These are phyloP conservation scores for Drosophila ambigua DNA, from an alignment of 1,140 invertebrate genomes.

Conservation along the genomic window DNA sequence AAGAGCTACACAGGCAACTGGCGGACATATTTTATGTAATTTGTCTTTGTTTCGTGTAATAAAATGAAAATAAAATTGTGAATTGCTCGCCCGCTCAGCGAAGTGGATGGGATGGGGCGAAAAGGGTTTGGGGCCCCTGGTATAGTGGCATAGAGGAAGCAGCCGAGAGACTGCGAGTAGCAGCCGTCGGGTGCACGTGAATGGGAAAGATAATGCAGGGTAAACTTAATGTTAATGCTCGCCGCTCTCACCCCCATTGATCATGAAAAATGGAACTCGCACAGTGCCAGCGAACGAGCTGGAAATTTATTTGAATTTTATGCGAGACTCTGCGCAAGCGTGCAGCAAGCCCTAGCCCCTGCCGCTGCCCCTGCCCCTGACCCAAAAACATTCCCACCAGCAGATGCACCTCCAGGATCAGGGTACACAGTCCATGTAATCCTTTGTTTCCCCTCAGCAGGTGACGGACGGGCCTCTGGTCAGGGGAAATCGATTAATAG, in stretches of 20 bases:
- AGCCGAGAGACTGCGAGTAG: too few species aligned
- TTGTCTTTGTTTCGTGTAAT: slow-evolving; percentile 83
- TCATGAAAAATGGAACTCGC: slow-evolving; percentile 75
- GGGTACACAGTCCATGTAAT: slow-evolving; percentile 27
- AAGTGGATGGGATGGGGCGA: slow-evolving; percentile 19
- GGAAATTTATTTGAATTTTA: slow-evolving; percentile 83
- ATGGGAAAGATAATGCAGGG: slow-evolving; percentile 41
- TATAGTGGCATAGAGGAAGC: slow-evolving; percentile 50
- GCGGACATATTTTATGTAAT: slow-evolving; percentile 80
- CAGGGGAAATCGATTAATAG: slow-evolving; percentile 27
- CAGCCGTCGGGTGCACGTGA: slow-evolving; percentile 43
- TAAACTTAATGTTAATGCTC: slow-evolving; percentile 50
- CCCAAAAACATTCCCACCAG: not conserved
- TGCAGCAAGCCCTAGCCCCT: slow-evolving; percentile 8
- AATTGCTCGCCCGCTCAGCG: slow-evolving; percentile 46
- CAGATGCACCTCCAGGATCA: slow-evolving; percentile 33
- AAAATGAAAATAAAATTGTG: slow-evolving; percentile 80
- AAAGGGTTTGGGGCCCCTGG: slow-evolving; percentile 31
- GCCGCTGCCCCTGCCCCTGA: not conserved
- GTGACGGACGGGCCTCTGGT: slow-evolving; percentile 14
- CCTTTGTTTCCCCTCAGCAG: slow-evolving; percentile 44
- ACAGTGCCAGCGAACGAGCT: slow-evolving; percentile 63
- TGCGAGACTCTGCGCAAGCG: slow-evolving; percentile 57
- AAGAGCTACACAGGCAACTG: slow-evolving; percentile 25
- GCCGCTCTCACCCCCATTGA: slow-evolving; percentile 59